Evolutionary conservation across 2,113 vertebrate genomes (phyloP), one percentile per base, ranked within the genome.

Genomic region (Austrofundulus limnaeus): DNA sequence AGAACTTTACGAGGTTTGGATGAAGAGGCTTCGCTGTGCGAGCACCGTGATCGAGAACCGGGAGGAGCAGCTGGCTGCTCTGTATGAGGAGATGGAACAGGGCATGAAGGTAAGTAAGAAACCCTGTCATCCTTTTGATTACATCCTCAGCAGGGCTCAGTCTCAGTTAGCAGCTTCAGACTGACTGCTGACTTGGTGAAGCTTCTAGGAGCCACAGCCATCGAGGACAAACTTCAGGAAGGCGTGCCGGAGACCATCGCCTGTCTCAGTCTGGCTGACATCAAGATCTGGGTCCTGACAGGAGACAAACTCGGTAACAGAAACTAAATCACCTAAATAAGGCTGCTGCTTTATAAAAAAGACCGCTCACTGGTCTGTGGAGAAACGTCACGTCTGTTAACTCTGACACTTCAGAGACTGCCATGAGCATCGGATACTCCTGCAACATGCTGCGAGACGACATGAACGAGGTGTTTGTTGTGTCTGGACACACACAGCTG

Each of bases 141-240:
- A 21, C 12, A 51, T 0, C 2, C 11, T 24, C n/a, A 46, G 3
- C 60, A 37, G 3, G 2, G 0, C 5, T 74, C 7, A 15, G 19
- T 28, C 37, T 12, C 12, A 21, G 50, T 62, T 12, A 60, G 45
- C 41, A 9, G 28, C 52, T 61, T 16, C 58, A 72, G 56, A 60
- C 57, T 78, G 48, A 59, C 47, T 55, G 23, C 42, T 63, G 70
- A 49, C 53, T 73, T 19, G 46, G 38, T 85, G 34, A 89, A 95
- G 94, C 90, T 95, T 75, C 75, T 95, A 82, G 94, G 94, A 80
- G 94, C 94, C 60, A 94, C 94, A 65, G 94, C 94, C 6, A 78
- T 96, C 38, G 94, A 96, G 86, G 95, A 95, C 82, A 95, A 94
- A 81, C 90, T 95, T 37, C 94, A 95, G 81, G 94, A 94, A 17